phyloP scores from a whole-genome alignment of 1,140 invertebrate genomes.

The Hetaerina americana region DNA sequence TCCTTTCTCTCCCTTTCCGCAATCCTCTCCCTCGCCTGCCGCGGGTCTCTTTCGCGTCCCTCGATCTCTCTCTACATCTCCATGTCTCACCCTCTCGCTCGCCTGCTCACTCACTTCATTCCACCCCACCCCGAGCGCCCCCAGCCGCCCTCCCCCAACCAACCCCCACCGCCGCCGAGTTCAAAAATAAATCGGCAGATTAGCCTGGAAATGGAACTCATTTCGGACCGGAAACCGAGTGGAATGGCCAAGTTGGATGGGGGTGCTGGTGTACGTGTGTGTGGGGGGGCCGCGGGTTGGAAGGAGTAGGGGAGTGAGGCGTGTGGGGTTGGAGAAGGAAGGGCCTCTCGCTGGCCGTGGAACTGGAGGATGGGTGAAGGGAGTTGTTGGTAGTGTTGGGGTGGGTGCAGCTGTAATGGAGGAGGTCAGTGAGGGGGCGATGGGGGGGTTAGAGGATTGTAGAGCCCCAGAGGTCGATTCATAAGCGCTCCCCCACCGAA shows the following conservation, averaged over 20 bases:
- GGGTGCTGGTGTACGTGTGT: too few species aligned
- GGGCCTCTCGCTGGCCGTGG: too few species aligned
- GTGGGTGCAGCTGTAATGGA: too few species aligned
- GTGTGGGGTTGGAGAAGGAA: too few species aligned
- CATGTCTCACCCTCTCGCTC: not conserved
- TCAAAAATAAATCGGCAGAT: not conserved
- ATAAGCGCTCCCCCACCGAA: too few species aligned
- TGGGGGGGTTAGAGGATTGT: too few species aligned
- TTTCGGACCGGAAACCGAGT: not conserved
- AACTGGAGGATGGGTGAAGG: too few species aligned
- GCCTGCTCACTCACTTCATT: not conserved
- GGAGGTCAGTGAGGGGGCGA: too few species aligned
- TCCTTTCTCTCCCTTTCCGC: not conserved
- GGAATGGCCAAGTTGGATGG: not conserved
- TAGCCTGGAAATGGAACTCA: not conserved
- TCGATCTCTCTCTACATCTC: not conserved
- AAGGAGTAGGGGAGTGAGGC: too few species aligned
- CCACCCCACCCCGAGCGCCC: not conserved
- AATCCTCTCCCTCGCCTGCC: not conserved
- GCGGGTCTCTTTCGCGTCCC: not conserved
- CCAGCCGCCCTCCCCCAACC: not conserved
- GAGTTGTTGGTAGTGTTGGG: too few species aligned
- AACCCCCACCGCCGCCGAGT: not conserved
- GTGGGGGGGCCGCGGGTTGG: too few species aligned
- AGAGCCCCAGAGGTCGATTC: too few species aligned